These are phyloP conservation scores for Agrilus planipennis DNA, from an alignment of 1,140 invertebrate species.

Conservation along the genomic window DNA sequence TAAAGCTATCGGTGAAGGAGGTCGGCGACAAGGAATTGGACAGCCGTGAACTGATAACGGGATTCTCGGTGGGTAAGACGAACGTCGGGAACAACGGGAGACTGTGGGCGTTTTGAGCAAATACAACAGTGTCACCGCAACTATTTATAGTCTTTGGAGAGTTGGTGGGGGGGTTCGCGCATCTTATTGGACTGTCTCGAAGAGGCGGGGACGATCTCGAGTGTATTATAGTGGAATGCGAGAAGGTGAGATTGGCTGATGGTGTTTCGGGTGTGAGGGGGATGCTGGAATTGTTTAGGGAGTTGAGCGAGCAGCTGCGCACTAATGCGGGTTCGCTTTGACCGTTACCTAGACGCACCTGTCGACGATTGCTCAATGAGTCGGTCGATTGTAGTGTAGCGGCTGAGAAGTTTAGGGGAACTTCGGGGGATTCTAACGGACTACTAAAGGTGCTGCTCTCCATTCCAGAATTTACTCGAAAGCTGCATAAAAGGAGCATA, in stretches of 20 bases:
- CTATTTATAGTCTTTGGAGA: no score
- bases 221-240: conserved; percentile 15
- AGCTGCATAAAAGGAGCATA: no score
- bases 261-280: conserved; percentile 25
- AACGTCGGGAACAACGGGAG: no score
- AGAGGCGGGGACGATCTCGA: conserved; percentile 12
- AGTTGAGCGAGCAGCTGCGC: conserved; percentile 11
- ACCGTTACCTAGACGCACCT: conserved; percentile 33
- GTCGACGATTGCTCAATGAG: conserved; percentile 42
- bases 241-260: conserved; percentile 24
- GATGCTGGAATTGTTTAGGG: conserved; percentile 11
- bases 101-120: conserved; percentile 22
- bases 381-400: conserved; percentile 48
- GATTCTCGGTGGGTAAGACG: no score
- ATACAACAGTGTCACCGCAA: background rate
- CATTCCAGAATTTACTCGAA: conserved; percentile 31
- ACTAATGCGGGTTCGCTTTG: conserved; percentile 27
- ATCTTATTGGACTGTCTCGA: no score
- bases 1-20: no score
- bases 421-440: conserved; percentile 55
- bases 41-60: no score
- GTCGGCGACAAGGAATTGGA: no score
- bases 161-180: no score
- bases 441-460: conserved; percentile 49
- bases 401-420: conserved; percentile 46